Evolutionary conservation across 2,797 vertebrate species (phyloP).

Genomic region (Hydrophis major): DNA sequence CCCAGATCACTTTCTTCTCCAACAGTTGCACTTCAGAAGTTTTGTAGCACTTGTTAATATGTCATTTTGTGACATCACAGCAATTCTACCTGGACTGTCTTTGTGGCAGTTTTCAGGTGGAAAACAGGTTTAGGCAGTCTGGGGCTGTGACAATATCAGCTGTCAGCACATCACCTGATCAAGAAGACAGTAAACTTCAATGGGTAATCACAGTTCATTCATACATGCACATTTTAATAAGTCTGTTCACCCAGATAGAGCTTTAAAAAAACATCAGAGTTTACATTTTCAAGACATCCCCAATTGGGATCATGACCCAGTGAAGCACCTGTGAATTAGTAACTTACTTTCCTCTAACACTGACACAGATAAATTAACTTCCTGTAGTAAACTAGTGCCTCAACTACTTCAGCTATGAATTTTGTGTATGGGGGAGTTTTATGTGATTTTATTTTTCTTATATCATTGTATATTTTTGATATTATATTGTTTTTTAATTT

Average conservation of each 20-base stretch:
- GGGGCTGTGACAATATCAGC: neutral
- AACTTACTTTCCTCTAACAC: neutral
- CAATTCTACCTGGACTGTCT: neutral
- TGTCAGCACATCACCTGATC: neutral
- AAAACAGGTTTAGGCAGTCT: neutral
- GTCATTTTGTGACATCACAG: neutral
- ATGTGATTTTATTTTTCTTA: neutral
- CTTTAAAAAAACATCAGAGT: neutral
- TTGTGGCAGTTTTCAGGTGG: neutral
- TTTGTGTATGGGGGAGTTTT: neutral
- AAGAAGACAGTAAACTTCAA: constrained; percentile 5
- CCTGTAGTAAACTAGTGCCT: neutral
- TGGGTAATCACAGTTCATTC: constrained; percentile 9
- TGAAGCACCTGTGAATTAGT: constrained; percentile 28
- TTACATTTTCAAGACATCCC: constrained; percentile 28
- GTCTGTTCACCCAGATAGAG: neutral
- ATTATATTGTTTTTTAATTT: neutral
- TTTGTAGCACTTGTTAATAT: neutral
- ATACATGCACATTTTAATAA: constrained; percentile 28
- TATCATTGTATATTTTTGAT: neutral
- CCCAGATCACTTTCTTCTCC: neutral
- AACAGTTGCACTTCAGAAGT: neutral
- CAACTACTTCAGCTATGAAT: neutral
- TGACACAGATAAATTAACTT: constrained; percentile 5
- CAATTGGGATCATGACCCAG: constrained; percentile 26